phyloP scores from a whole-genome alignment of 2,797 vertebrate species.

The Anableps anableps region DNA sequence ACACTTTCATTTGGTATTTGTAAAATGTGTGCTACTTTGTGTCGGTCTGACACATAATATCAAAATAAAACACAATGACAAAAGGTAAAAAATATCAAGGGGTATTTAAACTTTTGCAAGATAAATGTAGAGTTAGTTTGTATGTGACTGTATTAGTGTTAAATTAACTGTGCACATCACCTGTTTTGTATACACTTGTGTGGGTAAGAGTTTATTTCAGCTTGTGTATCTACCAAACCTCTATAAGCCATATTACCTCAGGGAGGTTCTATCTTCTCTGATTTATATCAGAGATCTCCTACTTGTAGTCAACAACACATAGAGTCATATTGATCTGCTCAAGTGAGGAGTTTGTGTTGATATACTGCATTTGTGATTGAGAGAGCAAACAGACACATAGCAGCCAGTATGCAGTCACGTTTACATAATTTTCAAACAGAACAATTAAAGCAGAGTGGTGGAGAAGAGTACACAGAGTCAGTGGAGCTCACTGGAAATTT shows the following conservation, averaged over 20 bases:
- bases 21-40: slow-evolving; percentile 30
- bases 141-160: not conserved
- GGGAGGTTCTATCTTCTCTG: slow-evolving; percentile 34
- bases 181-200: not conserved
- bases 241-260: slow-evolving; percentile 27
- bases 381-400: slow-evolving; percentile 20
- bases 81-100: slow-evolving; percentile 26
- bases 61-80: not conserved
- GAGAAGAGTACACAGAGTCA: slow-evolving; percentile 34
- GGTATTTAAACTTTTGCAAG: slow-evolving; percentile 32
- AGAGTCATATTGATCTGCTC: slow-evolving; percentile 38
- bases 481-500: slow-evolving; percentile 59
- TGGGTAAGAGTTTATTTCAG: slow-evolving; percentile 24
- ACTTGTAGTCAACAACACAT: slow-evolving; percentile 16
- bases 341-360: slow-evolving; percentile 16
- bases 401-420: slow-evolving; percentile 35
- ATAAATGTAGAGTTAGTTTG: slow-evolving; percentile 17
- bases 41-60: not conserved
- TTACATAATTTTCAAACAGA: slow-evolving; percentile 53
- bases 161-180: slow-evolving; percentile 8
- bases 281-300: slow-evolving; percentile 37
- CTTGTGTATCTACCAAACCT: slow-evolving; percentile 1
- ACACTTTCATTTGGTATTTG: too few relatives aligned
- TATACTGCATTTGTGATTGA: slow-evolving; percentile 9
- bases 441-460: slow-evolving; percentile 61